Base-by-base conservation (phyloP, 30 jellyfish, hydroid and myxozoan species). In the Cassiopea andromeda region DNA sequence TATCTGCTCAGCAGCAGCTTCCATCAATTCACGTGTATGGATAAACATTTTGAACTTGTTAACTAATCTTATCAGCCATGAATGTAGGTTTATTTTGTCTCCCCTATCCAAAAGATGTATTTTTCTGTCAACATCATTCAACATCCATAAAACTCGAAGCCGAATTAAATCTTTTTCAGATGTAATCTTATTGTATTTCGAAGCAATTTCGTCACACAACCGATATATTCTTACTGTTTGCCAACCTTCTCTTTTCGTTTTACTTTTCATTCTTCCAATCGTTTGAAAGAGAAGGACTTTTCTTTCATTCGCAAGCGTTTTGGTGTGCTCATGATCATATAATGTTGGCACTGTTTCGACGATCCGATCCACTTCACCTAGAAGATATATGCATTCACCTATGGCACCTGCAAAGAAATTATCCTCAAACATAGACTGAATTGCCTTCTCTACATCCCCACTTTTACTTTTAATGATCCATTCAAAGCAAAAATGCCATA, bases 401-500 rank as follows among this genome's bases (percentile, higher is more conserved):
- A 86, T 61, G 1, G 93, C 72, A 44, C 73, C 46, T 60, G 61
- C 44, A 85, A 86, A 86, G 73, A 86, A 86, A 50, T 75, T 85
- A 68, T 48, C 67, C 1, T 27, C 16, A 67, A 75, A 61, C 54
- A 86, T 75, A 82, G 15, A 77, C 43, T 68, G 9, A 3, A 86
- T 12, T 60, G 89, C 93, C 47, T 61, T 68, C 46, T 86, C 89
- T n/a, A 76, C 93, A 76, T 86, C 77, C 2, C 59, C 6, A 16
- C 64, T 84, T 18, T 86, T 75, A 69, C 83, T 48, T 48, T 49
- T 58, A 44, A 86, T 76, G 9, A 86, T 46, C 93, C 93, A 75
- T 17, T 86, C 93, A 48, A 86, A 67, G 66, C 93, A 86, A 66
- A 86, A 86, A 48, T 75, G 89, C 93, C 93, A 86, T 16, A 86